Base-by-base conservation (phyloP, 2,113 vertebrate genomes). In the Chrysochloris asiatica region DNA sequence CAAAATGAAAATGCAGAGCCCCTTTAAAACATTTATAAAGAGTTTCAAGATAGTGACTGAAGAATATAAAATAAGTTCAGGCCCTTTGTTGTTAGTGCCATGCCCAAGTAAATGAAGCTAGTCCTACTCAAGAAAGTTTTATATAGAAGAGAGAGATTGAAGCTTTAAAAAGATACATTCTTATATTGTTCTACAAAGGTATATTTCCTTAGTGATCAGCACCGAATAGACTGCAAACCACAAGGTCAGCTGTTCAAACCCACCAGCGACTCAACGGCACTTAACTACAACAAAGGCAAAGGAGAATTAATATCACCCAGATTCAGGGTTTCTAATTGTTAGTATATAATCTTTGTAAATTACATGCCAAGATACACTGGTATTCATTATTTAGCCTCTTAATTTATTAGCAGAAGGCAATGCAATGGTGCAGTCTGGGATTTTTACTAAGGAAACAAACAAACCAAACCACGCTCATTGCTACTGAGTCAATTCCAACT, bases 371-470 rank as follows among this genome's bases (percentile, higher is more conserved):
- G 26, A 71, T 83, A 50, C 17, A 56, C 2, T 33, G 10, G 21
- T 65, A 24, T 14, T 5, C 30, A 69, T 65, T 79, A 69, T 38
- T 26, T 1, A 43, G 30, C 56, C 14, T 67, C 33, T 72, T 41
- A 63, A 47, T 24, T 36, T 47, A 36, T 38, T 82, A 41, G 13
- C 8, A 80, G 43, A 47, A 36, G 38, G 8, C 56, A 52, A n/a
- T 84, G 80, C 86, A 63, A 79, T n/a, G 8, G n/a, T 52, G 2
- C 91, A 59, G 22, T 63, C 26, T 87, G 43, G 11, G 24, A 33
- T n/a, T 95, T 92, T 88, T 50, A 22, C 14, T 82, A 69, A 75
- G 63, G 14, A 11, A 38, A n/a, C n/a, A n/a, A n/a, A n/a, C n/a
- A n/a, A n/a, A n/a, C n/a, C n/a, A n/a, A n/a, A n/a, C n/a, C n/a